Percentiles rank a stretch among this genome's conserved stretches.
Conservation (phyloP, 2,797 vertebrate species). For the Phrynocephalus forsythii region DNA sequence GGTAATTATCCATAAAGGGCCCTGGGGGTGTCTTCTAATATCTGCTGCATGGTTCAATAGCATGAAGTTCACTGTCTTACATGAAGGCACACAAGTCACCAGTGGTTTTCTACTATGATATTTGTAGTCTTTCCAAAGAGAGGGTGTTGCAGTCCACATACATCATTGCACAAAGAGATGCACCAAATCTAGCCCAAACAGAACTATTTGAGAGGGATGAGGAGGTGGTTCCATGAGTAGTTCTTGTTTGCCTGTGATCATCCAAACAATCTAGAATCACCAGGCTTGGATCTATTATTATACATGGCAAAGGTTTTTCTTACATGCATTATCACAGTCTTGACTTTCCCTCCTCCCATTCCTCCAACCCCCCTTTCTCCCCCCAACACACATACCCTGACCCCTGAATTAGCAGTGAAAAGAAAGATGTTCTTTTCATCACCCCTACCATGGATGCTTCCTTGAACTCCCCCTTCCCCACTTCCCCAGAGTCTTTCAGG, state of each 20-base stretch:
- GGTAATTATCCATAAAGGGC: background rate
- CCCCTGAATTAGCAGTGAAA: slow-evolving; percentile 33
- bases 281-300: background rate
- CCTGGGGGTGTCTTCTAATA: background rate
- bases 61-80: background rate
- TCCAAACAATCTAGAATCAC: background rate
- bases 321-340: slow-evolving; percentile 27
- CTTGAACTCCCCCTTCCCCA: background rate
- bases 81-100: background rate
- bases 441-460: background rate
- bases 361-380: background rate
- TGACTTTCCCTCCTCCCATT: background rate
- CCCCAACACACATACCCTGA: background rate
- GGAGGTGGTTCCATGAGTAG: background rate
- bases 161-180: background rate
- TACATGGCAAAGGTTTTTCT: background rate
- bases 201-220: background rate
- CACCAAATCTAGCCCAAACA: background rate
- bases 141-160: background rate
- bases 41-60: background rate
- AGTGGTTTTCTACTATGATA: background rate
- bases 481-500: background rate
- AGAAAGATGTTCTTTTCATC: background rate
- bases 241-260: slow-evolving; percentile 1
- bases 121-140: background rate